Evolutionary conservation across 1,140 invertebrate genomes (phyloP), one percentile per base, ranked within the genome.

Genomic region (Penaeus indicus): DNA sequence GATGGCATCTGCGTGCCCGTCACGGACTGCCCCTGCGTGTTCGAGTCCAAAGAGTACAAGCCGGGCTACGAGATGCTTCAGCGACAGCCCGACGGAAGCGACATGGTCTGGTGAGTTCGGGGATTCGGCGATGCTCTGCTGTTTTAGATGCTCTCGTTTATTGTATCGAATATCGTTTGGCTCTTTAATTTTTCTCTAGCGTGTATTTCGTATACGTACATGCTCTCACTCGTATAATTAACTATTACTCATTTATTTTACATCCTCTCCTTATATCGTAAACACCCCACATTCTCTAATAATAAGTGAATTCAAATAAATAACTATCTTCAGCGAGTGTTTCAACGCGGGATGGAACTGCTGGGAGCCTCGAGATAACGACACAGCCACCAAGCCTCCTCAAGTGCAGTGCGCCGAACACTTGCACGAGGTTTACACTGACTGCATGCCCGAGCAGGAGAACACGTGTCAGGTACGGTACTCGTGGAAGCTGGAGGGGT

Each of bases 1-100:
- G 93, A 94, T 13, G 96, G 95, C 18, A 94, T 96, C 80, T 98
- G 97, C 92, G 95, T 98, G 60, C 95, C 95, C 0, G 94, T 96
- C 27, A 94, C 94, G 0, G 93, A 95, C 84, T 98, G 97, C 92
- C 95, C 95, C 0, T 98, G 97, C 92, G 93, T 93, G 69, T 95
- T 96, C 90, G 95, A 95, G 42, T 89, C 85, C 81, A 91, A 96
- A 86, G 95, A 95, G 90, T 97, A 96, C 92, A 94, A 94, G 25
- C 93, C 96, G 7, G 96, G 96, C 0, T 96, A 96, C 92, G 95
- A 95, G 72, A 90, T 90, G 86, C 72, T 90, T 47, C 90, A 90
- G 85, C 61, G 78, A 67, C 90, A 89, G 54, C 22, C 82, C 16
- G 84, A 89, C 64, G 89, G 63, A 63, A 86, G 86, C 80, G 82